These are phyloP conservation scores for Nothoprocta perdicaria DNA, from an alignment of 2,113 vertebrate genomes.

Conservation along the genomic window DNA sequence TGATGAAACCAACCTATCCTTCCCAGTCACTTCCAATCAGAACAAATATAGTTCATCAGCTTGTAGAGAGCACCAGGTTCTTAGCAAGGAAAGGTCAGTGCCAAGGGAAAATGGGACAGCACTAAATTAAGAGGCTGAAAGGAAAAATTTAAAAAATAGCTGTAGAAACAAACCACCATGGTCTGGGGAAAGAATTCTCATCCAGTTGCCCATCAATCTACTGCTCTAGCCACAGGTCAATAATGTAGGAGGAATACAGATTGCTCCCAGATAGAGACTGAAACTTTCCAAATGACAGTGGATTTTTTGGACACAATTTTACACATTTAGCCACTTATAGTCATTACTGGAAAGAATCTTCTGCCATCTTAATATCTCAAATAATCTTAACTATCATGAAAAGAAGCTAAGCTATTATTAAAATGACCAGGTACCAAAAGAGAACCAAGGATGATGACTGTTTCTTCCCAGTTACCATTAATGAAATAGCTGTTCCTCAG, in stretches of 20 bases:
- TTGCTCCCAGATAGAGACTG: not conserved
- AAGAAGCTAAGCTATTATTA: not conserved
- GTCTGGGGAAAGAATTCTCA: not conserved
- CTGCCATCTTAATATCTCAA: not conserved
- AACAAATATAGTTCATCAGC: not conserved
- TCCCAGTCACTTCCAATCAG: not conserved
- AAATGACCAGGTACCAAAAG: not conserved
- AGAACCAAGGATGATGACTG: not conserved
- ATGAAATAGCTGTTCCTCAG: not conserved
- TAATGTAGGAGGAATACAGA: not conserved
- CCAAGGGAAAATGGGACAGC: not conserved
- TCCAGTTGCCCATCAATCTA: not conserved
- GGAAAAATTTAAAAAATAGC: not conserved
- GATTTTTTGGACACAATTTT: not conserved
- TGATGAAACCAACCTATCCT: not conserved
- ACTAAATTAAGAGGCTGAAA: constrained; percentile 19
- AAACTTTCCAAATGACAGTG: constrained; percentile 8
- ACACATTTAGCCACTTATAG: not conserved
- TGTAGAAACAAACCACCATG: not conserved
- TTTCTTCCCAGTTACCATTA: not conserved
- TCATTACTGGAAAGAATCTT: not conserved
- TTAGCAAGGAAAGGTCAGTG: constrained; percentile 52
- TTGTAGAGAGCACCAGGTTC: not conserved
- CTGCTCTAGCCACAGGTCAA: not conserved
- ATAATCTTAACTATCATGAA: not conserved